A percentile compares a stretch with the other conserved stretches of the same genome.
phyloP scores from a whole-genome alignment of 2,113 vertebrate genomes.

The Anthoscopus minutus region DNA sequence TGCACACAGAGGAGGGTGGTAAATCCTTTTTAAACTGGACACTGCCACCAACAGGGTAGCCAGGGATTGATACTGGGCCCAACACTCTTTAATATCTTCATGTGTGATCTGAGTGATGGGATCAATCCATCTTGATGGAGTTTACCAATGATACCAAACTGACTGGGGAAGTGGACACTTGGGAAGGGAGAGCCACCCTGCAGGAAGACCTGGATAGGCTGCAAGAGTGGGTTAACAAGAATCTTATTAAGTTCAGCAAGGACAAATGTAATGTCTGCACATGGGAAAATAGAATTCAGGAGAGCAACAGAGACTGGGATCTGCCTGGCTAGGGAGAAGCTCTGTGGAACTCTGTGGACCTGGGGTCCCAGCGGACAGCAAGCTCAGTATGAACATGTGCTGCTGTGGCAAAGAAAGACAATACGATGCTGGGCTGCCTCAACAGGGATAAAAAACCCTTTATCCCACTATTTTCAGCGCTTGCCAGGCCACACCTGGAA shows the following conservation, averaged over 20 bases:
- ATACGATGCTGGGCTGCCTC: neutral
- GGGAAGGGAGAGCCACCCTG: neutral
- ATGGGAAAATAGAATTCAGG: neutral
- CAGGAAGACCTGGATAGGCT: neutral
- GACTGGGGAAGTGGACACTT: neutral
- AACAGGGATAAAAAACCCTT: neutral
- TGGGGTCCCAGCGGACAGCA: neutral
- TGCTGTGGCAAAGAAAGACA: neutral
- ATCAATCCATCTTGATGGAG: neutral
- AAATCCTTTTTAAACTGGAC: neutral
- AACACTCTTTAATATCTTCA: accelerated
- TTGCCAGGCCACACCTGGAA: neutral
- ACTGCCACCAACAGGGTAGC: neutral
- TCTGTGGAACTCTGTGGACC: too few relatives aligned
- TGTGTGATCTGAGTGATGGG: neutral
- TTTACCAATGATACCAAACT: too few relatives aligned
- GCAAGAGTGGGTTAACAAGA: neutral
- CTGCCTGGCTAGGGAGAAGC: too few relatives aligned
- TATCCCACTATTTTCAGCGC: neutral
- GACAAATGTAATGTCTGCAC: neutral
- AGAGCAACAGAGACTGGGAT: neutral
- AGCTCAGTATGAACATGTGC: neutral
- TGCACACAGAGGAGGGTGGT: neutral
- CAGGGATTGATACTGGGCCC: neutral
- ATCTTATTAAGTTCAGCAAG: neutral